A percentile compares a stretch with the other conserved stretches of the same genome.
Evolutionary conservation across 2,888 invertebrate genomes (phyloP).

Genomic region (Rambutsinella grinnellia): DNA sequence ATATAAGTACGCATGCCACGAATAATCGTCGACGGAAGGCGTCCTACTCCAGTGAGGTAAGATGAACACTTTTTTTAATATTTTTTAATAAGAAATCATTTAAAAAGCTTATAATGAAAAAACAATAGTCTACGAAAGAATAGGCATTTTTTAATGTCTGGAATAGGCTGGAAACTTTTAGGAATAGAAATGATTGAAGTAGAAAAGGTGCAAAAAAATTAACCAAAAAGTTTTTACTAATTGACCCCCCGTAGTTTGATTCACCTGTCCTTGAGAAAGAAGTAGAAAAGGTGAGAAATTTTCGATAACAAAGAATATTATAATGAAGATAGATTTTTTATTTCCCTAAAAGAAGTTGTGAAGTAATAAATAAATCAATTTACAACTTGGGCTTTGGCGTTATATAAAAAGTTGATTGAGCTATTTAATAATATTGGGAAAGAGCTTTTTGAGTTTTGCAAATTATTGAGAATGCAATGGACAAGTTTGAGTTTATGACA

Average conservation of each 20-base stretch:
- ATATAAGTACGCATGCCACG: conserved; percentile 51
- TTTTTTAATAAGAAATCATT: no score
- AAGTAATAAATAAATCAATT: not conserved
- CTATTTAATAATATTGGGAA: not conserved
- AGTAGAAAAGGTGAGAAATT: not conserved
- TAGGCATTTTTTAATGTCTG: no score
- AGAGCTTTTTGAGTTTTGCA: conserved; percentile 2
- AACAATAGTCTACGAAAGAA: no score
- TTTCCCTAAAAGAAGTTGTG: not conserved
- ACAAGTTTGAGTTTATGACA: conserved; percentile 29
- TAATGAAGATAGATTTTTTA: not conserved
- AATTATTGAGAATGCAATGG: not conserved
- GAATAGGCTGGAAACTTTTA: no score
- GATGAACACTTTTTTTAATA: no score
- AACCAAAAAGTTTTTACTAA: no score
- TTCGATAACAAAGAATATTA: not conserved
- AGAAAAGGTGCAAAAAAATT: not conserved
- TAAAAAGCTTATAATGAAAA: no score
- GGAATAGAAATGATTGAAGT: not conserved
- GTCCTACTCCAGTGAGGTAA: conserved; percentile 64
- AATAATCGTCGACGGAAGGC: conserved; percentile 60
- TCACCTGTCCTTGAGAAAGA: conserved; percentile 26
- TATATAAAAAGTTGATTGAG: not conserved
- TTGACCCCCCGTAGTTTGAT: conserved; percentile 10
- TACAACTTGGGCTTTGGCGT: no score